phyloP scores from a whole-genome alignment of 2,797 vertebrate species.

The Sciaenops ocellatus region DNA sequence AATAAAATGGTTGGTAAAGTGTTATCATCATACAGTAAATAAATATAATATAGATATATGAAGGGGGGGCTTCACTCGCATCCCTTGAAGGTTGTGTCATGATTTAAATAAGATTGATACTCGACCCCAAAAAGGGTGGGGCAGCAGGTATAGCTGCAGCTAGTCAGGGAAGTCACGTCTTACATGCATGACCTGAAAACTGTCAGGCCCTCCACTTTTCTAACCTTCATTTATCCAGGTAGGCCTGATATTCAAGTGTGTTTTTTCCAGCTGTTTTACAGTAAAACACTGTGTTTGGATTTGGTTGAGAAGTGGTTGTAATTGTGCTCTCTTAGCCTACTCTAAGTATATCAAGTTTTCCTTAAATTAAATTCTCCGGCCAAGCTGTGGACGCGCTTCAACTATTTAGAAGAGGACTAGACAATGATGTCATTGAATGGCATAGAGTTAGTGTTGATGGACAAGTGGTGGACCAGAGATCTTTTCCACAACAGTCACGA shows the following conservation, averaged over 20 bases:
- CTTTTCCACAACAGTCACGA: slow-evolving; percentile 1
- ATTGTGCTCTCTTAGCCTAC: neutral
- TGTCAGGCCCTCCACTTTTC: neutral
- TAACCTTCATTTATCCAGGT: neutral
- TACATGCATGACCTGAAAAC: no score
- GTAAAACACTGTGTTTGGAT: neutral
- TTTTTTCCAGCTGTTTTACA: neutral
- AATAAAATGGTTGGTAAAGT: neutral
- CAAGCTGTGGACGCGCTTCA: slow-evolving; percentile 1
- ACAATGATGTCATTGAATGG: slow-evolving; percentile 22
- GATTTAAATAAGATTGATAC: neutral
- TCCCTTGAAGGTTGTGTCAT: neutral
- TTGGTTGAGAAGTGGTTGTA: neutral
- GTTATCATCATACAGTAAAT: neutral
- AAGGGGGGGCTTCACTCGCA: neutral
- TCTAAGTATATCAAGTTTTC: neutral
- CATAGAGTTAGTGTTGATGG: neutral
- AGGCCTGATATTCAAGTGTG: neutral
- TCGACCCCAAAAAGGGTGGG: neutral
- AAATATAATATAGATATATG: neutral
- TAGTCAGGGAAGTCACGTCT: neutral
- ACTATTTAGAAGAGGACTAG: slow-evolving; percentile 12
- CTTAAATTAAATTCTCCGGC: neutral
- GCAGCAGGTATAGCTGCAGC: neutral
- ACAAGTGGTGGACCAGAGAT: neutral